Evolutionary conservation across 1,140 invertebrate genomes (phyloP).

Genomic region (Diuraphis noxia): DNA sequence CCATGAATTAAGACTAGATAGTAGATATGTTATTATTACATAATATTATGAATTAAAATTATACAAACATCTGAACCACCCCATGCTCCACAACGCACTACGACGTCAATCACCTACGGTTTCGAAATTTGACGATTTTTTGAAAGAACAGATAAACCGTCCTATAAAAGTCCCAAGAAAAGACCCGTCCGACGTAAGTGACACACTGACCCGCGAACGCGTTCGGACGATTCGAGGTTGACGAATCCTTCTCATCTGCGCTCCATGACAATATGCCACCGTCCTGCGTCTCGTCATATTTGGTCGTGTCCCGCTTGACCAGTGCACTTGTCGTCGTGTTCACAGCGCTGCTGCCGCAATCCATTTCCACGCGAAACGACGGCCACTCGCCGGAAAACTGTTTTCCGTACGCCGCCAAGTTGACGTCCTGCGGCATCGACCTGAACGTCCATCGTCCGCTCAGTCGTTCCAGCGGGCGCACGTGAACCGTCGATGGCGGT

Average conservation of each 20-base stretch:
- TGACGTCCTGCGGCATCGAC: neutral
- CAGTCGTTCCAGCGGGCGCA: neutral
- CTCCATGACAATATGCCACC: neutral
- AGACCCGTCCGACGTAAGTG: neutral
- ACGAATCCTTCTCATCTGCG: no score
- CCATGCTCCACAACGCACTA: no score
- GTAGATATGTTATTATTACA: no score
- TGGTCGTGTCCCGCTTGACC: neutral
- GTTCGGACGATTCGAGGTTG: neutral
- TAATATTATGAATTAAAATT: no score
- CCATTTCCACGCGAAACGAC: neutral
- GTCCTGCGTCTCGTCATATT: neutral
- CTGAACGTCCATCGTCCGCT: neutral
- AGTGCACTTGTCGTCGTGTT: no score
- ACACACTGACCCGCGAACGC: neutral
- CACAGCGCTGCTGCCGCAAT: neutral
- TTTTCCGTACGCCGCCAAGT: neutral
- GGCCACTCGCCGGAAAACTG: neutral
- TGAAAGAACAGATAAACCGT: neutral
- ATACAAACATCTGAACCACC: neutral
- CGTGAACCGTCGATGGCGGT: no score
- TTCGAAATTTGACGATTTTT: neutral
- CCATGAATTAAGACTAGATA: no score
- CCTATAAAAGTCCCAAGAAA: neutral
- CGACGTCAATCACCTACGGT: neutral